A percentile compares a stretch with the other conserved stretches of the same genome.
These are phyloP conservation scores for Drosophila barbarae DNA, from an alignment of 2,888 invertebrate genomes.

Conservation along the genomic window DNA sequence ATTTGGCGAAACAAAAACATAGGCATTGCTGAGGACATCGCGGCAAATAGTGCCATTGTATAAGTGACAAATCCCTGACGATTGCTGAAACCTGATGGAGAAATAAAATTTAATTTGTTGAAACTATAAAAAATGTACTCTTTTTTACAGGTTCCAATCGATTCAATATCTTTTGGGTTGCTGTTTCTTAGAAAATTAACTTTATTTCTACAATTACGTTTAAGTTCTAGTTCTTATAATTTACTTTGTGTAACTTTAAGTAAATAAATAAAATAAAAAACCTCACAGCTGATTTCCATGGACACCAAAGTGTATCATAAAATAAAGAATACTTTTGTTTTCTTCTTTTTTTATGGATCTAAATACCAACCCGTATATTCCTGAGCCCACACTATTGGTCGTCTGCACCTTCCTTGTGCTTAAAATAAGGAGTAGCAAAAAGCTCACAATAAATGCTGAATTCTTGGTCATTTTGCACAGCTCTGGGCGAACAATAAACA, in stretches of 20 bases:
- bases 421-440: conserved; percentile 3
- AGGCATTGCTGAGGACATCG: conserved; percentile 87
- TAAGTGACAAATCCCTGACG: conserved; percentile 84
- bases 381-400: conserved; percentile 8
- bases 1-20: conserved; percentile 92
- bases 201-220: too few relatives aligned
- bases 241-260: not conserved
- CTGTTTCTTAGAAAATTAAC: not conserved
- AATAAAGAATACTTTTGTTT: not conserved
- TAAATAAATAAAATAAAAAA: not conserved
- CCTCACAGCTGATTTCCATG: not conserved
- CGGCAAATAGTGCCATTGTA: conserved; percentile 91
- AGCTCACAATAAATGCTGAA: conserved; percentile 2
- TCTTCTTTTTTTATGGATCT: not conserved
- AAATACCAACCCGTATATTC: conserved; percentile 41
- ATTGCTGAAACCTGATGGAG: conserved; percentile 62
- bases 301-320: not conserved
- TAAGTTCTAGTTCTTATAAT: too few relatives aligned
- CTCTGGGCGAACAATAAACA: not conserved
- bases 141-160: too few relatives aligned
- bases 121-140: too few relatives aligned
- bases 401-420: conserved; percentile 10
- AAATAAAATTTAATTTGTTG: not conserved
- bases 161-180: not conserved
- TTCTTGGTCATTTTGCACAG: conserved; percentile 23